These are phyloP conservation scores for Falco biarmicus DNA, from an alignment of 2,797 vertebrate species.

Conservation along the genomic window DNA sequence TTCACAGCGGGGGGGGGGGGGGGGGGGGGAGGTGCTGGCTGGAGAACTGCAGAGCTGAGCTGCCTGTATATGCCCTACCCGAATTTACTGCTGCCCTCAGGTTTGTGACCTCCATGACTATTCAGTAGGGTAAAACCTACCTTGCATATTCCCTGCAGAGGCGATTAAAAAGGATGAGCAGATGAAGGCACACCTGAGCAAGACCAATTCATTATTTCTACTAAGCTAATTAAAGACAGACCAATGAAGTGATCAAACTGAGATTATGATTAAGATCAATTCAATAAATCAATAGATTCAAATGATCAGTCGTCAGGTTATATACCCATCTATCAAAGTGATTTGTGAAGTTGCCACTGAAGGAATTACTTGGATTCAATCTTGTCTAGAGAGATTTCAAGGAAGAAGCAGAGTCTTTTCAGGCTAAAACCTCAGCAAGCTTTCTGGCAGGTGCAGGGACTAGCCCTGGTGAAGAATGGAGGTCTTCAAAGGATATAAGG, in stretches of 20 bases:
- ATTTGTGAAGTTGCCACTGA: conserved; percentile 6
- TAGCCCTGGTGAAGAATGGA: background rate
- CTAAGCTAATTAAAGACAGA: conserved; percentile 25
- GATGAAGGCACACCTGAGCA: conserved; percentile 25
- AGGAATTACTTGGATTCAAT: conserved; percentile 27
- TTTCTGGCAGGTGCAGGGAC: background rate
- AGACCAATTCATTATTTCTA: conserved; percentile 25
- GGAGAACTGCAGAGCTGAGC: background rate
- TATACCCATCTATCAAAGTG: background rate
- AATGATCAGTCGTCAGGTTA: background rate
- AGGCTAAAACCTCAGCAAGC: background rate
- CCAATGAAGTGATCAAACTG: background rate
- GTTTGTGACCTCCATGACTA: background rate
- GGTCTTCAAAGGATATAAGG: background rate
- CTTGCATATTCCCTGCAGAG: background rate
- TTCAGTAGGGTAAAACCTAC: background rate
- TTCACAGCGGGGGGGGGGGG: background rate
- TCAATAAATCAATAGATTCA: conserved; percentile 12
- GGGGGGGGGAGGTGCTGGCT: background rate
- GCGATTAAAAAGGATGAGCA: conserved; percentile 12
- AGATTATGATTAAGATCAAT: conserved; percentile 8
- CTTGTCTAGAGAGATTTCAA: background rate
- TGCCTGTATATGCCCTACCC: background rate
- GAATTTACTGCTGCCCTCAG: background rate
- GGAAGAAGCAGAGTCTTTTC: background rate